Evolutionary conservation across 2,888 invertebrate species (phyloP).

Genomic region (Watsonalla cultraria): DNA sequence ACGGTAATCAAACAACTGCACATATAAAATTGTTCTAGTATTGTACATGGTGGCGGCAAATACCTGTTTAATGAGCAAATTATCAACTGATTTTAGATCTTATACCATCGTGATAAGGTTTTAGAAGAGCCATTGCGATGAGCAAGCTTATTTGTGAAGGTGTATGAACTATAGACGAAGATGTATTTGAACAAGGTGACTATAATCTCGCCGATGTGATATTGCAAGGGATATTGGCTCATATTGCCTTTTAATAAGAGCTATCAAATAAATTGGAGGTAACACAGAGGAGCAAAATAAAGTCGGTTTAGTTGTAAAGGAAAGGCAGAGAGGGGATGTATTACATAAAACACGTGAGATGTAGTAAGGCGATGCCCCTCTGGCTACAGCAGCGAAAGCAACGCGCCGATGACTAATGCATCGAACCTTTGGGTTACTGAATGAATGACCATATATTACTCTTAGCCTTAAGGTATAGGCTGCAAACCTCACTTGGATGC

Average conservation of each 20-base stretch:
- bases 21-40: slow-evolving; percentile 21
- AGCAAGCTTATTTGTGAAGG: slow-evolving; percentile 23
- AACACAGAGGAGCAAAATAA: slow-evolving; percentile 6
- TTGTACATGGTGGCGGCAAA: slow-evolving; percentile 36
- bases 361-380: slow-evolving; percentile 57
- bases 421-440: slow-evolving; percentile 21
- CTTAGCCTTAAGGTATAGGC: too few relatives aligned
- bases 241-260: slow-evolving; percentile 12
- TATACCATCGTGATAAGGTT: slow-evolving; percentile 25
- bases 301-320: slow-evolving; percentile 21
- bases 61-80: slow-evolving; percentile 30
- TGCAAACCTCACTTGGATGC: too few relatives aligned
- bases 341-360: slow-evolving; percentile 64
- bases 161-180: slow-evolving; percentile 41
- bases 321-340: slow-evolving; percentile 42
- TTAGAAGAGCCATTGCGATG: slow-evolving; percentile 17
- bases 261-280: neutral
- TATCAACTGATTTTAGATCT: slow-evolving; percentile 27
- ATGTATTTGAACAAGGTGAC: slow-evolving; percentile 31
- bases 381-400: slow-evolving; percentile 59
- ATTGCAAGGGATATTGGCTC: slow-evolving; percentile 16
- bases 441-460: neutral
- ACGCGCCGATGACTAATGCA: slow-evolving; percentile 48
- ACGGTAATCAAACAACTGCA: slow-evolving; percentile 15
- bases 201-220: slow-evolving; percentile 9